These are phyloP conservation scores for Malaclemys terrapin DNA, from an alignment of 2,113 vertebrate species.

Conservation along the genomic window DNA sequence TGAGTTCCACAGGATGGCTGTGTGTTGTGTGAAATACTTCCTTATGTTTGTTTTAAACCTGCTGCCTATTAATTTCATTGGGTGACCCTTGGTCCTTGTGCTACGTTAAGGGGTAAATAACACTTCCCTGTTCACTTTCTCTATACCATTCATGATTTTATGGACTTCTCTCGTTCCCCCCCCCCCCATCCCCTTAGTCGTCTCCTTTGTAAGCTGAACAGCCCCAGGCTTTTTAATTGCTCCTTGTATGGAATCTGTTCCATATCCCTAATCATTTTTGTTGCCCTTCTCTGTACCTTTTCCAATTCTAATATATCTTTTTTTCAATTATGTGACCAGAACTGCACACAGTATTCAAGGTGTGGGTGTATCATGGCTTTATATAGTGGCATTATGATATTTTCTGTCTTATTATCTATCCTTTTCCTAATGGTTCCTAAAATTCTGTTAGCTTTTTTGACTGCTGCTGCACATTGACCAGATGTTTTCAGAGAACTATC, in stretches of 20 bases:
- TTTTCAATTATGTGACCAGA: not conserved
- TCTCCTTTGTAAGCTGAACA: not conserved
- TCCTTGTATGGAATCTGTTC: not conserved
- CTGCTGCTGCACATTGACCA: not conserved
- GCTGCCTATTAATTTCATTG: not conserved
- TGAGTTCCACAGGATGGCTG: not conserved
- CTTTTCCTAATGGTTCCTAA: not conserved
- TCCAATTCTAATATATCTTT: not conserved
- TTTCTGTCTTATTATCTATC: not conserved
- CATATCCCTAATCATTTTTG: not conserved
- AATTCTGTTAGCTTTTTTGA: not conserved
- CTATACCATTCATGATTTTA: not conserved
- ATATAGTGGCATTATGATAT: not conserved
- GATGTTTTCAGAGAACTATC: not conserved
- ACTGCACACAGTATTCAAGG: not conserved
- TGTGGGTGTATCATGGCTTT: not conserved
- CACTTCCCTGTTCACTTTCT: not conserved
- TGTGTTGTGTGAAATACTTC: not conserved
- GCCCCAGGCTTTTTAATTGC: not conserved
- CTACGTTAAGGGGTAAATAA: not conserved
- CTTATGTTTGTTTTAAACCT: not conserved
- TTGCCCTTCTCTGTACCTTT: not conserved
- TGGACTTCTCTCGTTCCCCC: not conserved
- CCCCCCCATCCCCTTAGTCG: not conserved
- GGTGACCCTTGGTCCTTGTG: not conserved